phyloP scores from a whole-genome alignment of 1,140 invertebrate genomes.

The Linepithema humile region DNA sequence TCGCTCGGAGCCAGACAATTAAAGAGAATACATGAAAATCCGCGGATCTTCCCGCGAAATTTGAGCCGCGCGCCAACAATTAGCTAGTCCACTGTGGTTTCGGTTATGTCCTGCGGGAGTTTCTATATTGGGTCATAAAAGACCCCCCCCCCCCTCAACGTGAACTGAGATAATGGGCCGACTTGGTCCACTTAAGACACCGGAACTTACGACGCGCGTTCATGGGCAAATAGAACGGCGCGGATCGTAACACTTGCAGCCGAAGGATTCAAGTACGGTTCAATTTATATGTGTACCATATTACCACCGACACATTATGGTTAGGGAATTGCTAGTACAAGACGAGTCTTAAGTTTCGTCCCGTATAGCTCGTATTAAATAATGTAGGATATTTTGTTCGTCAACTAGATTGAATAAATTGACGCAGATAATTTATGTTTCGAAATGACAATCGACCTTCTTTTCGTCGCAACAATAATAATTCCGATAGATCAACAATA shows the following conservation, averaged over 20 bases:
- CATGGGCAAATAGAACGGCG: conserved; percentile 42
- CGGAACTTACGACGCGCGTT: conserved; percentile 66
- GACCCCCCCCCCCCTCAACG: conserved; percentile 63
- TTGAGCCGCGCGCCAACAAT: conserved; percentile 72
- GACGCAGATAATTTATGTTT: no score
- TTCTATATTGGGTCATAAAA: conserved; percentile 74
- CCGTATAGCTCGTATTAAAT: conserved; percentile 7
- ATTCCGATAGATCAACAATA: no score
- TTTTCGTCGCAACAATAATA: no score
- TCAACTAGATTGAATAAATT: no score
- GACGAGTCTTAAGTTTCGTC: conserved; percentile 39
- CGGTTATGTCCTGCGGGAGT: conserved; percentile 69
- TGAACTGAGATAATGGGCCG: conserved; percentile 75
- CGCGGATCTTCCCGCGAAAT: conserved; percentile 47
- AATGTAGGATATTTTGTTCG: not conserved
- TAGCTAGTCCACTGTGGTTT: conserved; percentile 72
- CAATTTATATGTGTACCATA: conserved; percentile 67
- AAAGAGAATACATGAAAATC: not conserved
- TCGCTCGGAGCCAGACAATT: not conserved
- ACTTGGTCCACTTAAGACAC: conserved; percentile 74
- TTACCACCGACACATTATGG: conserved; percentile 56
- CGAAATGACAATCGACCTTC: no score
- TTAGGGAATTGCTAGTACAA: conserved; percentile 33
- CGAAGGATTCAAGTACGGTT: conserved; percentile 67
- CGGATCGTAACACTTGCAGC: conserved; percentile 67